Evolutionary conservation across 2,888 invertebrate species (phyloP).

Genomic region (Hypsopygia costalis): DNA sequence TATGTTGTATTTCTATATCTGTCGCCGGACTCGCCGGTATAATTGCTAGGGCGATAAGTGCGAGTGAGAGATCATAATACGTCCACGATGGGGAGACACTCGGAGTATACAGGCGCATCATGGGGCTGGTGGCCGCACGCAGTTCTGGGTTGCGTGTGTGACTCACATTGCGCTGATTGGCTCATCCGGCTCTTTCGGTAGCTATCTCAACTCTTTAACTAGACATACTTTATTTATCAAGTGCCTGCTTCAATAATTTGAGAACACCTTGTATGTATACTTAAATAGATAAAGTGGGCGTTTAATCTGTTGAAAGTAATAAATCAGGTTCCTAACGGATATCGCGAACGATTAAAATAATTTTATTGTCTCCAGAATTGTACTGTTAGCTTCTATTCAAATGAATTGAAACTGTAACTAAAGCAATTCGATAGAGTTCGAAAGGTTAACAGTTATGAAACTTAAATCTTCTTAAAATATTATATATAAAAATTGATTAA

Average conservation of each 20-base stretch:
- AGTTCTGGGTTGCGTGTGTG: conserved; percentile 49
- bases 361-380: too few species aligned
- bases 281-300: too few species aligned
- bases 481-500: too few species aligned
- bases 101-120: neutral
- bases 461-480: too few species aligned
- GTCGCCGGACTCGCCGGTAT: conserved; percentile 24
- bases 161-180: conserved; percentile 69
- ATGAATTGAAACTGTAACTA: conserved; percentile 24
- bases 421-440: conserved; percentile 2
- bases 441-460: too few species aligned
- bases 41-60: conserved; percentile 27
- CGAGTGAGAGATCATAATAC: conserved; percentile 33
- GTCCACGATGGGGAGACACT: conserved; percentile 3
- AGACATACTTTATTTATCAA: conserved; percentile 32
- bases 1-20: conserved; percentile 30
- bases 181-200: conserved; percentile 66
- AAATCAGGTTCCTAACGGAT: too few species aligned
- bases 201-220: conserved; percentile 60
- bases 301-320: too few species aligned
- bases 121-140: conserved; percentile 38
- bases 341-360: too few species aligned
- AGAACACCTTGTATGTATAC: too few species aligned
- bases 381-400: too few species aligned
- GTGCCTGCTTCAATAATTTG: neutral